Conservation (phyloP, 2,113 vertebrate genomes). For the Lycaon pictus region DNA sequence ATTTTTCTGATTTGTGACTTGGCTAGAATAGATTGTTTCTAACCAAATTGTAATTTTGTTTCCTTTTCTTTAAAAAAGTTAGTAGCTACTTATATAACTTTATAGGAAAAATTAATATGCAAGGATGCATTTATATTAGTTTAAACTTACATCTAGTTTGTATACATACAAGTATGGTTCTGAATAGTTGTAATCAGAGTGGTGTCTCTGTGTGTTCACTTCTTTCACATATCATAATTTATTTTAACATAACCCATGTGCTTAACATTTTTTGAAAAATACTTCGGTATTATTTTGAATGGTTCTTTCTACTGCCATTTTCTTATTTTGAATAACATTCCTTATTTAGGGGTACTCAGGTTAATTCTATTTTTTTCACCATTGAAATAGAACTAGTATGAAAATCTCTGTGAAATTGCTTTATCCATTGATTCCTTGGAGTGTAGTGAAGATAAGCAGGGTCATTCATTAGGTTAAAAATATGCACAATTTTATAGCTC, state of each 20-base stretch:
- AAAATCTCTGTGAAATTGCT: conserved; percentile 32
- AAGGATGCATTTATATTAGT: neutral
- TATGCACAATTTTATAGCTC: neutral
- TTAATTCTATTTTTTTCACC: conserved; percentile 47
- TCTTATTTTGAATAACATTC: conserved; percentile 34
- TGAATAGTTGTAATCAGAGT: neutral
- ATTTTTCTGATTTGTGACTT: conserved; percentile 52
- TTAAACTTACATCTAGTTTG: conserved; percentile 56
- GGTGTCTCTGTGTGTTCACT: neutral
- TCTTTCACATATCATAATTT: conserved; percentile 14
- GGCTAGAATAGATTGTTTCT: neutral
- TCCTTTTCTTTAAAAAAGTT: neutral
- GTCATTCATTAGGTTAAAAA: conserved; percentile 41
- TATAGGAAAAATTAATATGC: neutral
- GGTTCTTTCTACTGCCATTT: conserved; percentile 1
- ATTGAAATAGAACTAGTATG: conserved; percentile 51
- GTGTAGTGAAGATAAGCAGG: conserved; percentile 10
- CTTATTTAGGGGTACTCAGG: neutral
- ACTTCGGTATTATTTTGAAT: conserved; percentile 26
- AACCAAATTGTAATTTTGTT: neutral
- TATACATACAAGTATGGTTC: neutral
- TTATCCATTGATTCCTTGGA: conserved; percentile 54
- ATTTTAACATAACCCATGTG: neutral
- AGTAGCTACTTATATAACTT: neutral
- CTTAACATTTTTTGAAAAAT: conserved; percentile 27